Conservation (phyloP, 2,888 invertebrate species). For the Cartodere bifasciata region DNA sequence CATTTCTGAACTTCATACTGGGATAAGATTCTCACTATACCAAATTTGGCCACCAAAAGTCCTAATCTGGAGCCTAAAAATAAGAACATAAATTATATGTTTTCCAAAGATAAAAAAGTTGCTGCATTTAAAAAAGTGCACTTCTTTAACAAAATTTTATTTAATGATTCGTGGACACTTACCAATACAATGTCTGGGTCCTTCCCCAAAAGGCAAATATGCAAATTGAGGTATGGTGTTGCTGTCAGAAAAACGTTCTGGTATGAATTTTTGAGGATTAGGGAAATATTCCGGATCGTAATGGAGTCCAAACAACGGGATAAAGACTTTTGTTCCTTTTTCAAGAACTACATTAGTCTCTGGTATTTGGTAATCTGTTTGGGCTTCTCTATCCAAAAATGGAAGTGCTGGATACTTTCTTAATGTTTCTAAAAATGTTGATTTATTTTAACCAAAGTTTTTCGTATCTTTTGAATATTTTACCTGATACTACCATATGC, state of each 20-base stretch:
- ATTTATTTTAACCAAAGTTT: too few relatives aligned
- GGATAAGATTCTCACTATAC: too few relatives aligned
- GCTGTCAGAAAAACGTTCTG: slow-evolving; percentile 7
- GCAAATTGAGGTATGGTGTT: slow-evolving; percentile 5
- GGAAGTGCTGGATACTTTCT: slow-evolving; percentile 8
- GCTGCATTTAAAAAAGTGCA: too few relatives aligned
- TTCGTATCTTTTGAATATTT: too few relatives aligned
- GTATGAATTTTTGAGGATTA: slow-evolving; percentile 6
- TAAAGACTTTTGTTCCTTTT: slow-evolving; percentile 6
- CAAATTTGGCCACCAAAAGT: too few relatives aligned
- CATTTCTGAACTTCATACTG: too few relatives aligned
- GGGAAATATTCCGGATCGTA: slow-evolving; percentile 8
- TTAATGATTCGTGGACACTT: too few relatives aligned
- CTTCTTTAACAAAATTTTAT: too few relatives aligned
- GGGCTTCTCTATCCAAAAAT: slow-evolving; percentile 7
- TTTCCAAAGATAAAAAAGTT: too few relatives aligned
- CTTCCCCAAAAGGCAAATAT: slow-evolving; percentile 8
- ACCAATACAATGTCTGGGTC: slow-evolving; percentile 10
- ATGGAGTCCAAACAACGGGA: slow-evolving; percentile 7
- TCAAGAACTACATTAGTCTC: slow-evolving; percentile 5
- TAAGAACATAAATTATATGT: too few relatives aligned
- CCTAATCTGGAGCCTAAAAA: too few relatives aligned
- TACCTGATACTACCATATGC: slow-evolving; percentile 44
- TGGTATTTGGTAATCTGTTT: slow-evolving; percentile 6
- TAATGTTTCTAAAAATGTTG: slow-evolving; percentile 7